phyloP scores from a whole-genome alignment of 2,888 invertebrate genomes.

The Onchidella celtica region DNA sequence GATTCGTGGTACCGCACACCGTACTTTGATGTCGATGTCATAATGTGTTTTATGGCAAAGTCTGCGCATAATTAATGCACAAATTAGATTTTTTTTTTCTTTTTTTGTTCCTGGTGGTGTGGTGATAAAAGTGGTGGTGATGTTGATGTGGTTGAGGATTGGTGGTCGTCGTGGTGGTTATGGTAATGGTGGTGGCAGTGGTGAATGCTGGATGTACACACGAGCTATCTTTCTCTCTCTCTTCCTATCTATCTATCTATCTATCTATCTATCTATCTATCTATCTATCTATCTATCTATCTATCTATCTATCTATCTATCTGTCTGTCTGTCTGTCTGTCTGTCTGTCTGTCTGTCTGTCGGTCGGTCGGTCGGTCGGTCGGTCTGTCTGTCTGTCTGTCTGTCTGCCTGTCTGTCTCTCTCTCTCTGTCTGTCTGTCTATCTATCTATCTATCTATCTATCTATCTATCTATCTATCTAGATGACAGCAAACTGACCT shows the following conservation, averaged over 20 bases:
- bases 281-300: slow-evolving; percentile 7
- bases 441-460: background rate
- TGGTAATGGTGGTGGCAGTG: too few relatives aligned
- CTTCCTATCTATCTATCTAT: slow-evolving; percentile 8
- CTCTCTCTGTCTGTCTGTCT: background rate
- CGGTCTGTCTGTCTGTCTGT: background rate
- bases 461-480: background rate
- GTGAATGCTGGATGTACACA: too few relatives aligned
- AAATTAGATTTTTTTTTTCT: too few relatives aligned
- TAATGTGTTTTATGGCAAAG: too few relatives aligned
- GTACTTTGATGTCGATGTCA: too few relatives aligned
- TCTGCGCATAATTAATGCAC: too few relatives aligned
- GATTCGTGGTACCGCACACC: too few relatives aligned
- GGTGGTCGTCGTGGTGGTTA: too few relatives aligned
- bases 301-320: slow-evolving; percentile 31
- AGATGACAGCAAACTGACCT: background rate
- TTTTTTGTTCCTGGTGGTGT: too few relatives aligned
- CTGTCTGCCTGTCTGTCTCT: background rate
- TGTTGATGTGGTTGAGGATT: too few relatives aligned
- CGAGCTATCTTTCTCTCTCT: background rate
- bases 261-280: background rate
- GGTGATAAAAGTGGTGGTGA: too few relatives aligned
- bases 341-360: background rate
- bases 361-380: background rate
- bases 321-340: slow-evolving; percentile 23